Evolutionary conservation across 2,888 invertebrate species (phyloP).

Genomic region (Catocala sponsa): DNA sequence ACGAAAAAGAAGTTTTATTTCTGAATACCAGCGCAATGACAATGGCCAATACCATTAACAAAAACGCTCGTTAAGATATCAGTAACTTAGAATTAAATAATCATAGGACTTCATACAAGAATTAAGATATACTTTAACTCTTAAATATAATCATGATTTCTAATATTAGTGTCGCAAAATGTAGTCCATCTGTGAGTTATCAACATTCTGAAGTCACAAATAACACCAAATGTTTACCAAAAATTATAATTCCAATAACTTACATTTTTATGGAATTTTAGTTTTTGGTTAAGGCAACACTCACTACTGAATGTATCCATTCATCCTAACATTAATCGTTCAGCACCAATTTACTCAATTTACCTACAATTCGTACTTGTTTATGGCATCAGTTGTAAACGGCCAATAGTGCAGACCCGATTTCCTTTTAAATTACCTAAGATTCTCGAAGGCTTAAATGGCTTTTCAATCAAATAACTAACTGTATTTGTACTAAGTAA

Average conservation of each 20-base stretch:
- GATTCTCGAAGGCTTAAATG: conserved; percentile 2
- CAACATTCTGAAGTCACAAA: conserved; percentile 1
- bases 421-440: conserved; percentile 7
- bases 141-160: neutral
- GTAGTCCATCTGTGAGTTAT: conserved; percentile 1
- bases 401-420: conserved; percentile 46
- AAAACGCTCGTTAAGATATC: too few relatives aligned
- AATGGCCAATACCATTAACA: too few relatives aligned
- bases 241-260: conserved; percentile 10
- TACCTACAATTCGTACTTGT: conserved; percentile 30
- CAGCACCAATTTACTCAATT: conserved; percentile 55
- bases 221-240: neutral
- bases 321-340: conserved; percentile 36
- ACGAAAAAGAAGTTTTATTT: too few relatives aligned
- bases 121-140: too few relatives aligned
- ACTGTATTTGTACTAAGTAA: conserved; percentile 42
- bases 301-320: conserved; percentile 29
- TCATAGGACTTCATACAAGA: too few relatives aligned
- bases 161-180: neutral
- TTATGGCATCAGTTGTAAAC: conserved; percentile 37
- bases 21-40: too few relatives aligned
- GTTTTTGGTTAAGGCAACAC: conserved; percentile 42
- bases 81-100: too few relatives aligned
- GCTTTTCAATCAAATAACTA: conserved; percentile 28
- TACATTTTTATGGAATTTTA: conserved; percentile 9